Conservation (phyloP, 2,113 vertebrate species). For the Chloroceryle aenea region DNA sequence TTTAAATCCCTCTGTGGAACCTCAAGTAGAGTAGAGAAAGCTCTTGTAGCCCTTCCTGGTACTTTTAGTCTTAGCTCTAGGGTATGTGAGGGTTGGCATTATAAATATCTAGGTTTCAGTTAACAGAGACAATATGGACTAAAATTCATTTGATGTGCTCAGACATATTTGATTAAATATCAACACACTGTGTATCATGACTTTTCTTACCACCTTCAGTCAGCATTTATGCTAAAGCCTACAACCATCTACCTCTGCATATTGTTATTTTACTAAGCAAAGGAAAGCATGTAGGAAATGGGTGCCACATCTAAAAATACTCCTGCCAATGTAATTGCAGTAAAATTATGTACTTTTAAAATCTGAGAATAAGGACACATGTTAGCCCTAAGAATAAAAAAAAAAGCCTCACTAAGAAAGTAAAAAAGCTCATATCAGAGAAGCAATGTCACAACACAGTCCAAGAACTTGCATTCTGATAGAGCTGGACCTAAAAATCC, state of each 20-base stretch:
- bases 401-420: background rate
- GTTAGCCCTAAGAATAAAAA: background rate
- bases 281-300: background rate
- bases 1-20: background rate
- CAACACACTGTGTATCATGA: background rate
- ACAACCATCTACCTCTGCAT: background rate
- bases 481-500: conserved; percentile 38
- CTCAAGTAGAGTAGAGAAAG: background rate
- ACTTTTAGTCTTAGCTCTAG: background rate
- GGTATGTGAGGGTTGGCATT: background rate
- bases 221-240: background rate
- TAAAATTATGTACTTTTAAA: background rate
- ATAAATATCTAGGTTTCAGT: background rate
- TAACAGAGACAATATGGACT: background rate
- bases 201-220: background rate
- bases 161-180: background rate
- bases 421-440: background rate
- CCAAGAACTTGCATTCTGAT: background rate
- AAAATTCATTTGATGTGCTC: background rate
- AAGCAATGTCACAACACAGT: background rate
- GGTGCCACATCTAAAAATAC: background rate
- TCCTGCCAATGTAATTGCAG: background rate
- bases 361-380: background rate
- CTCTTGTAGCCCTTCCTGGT: background rate
- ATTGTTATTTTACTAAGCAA: background rate